These are phyloP conservation scores for Calephelis nemesis DNA, from an alignment of 1,140 invertebrate species.

Conservation along the genomic window DNA sequence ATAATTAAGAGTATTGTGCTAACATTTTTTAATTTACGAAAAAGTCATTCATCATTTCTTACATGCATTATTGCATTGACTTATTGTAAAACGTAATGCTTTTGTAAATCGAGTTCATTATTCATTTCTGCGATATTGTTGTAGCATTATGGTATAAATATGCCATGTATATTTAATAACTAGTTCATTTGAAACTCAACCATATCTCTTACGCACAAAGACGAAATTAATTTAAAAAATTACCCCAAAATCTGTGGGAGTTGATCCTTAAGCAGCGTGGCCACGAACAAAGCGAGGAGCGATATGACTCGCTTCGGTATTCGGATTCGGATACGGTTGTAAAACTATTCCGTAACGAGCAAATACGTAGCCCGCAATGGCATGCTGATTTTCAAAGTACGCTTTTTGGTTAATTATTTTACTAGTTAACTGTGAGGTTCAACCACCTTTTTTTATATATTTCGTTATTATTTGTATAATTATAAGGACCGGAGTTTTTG, in stretches of 20 bases:
- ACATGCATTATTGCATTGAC: constrained; percentile 39
- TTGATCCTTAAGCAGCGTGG: constrained; percentile 2
- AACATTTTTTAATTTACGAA: constrained; percentile 41
- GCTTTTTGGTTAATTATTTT: no score
- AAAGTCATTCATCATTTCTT: constrained; percentile 44
- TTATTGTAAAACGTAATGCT: constrained; percentile 51
- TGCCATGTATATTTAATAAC: background rate
- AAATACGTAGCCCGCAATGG: no score
- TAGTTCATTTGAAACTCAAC: background rate
- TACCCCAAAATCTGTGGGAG: background rate
- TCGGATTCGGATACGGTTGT: no score
- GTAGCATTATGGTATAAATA: constrained; percentile 38
- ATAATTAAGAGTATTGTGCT: constrained; percentile 38
- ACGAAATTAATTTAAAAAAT: background rate
- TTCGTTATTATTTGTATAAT: no score
- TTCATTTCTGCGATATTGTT: constrained; percentile 54
- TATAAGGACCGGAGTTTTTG: no score
- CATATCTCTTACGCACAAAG: background rate
- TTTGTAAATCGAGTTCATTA: constrained; percentile 54
- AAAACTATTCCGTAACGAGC: no score
- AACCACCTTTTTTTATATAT: no score
- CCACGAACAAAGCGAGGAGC: background rate
- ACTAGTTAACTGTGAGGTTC: no score
- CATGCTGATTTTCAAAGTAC: no score
- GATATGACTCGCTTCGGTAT: no score